Percentiles rank a stretch among this genome's conserved stretches.
These are phyloP conservation scores for Stomatorhinus ivindoensis DNA, from an alignment of 2,113 vertebrate species.

Conservation along the genomic window DNA sequence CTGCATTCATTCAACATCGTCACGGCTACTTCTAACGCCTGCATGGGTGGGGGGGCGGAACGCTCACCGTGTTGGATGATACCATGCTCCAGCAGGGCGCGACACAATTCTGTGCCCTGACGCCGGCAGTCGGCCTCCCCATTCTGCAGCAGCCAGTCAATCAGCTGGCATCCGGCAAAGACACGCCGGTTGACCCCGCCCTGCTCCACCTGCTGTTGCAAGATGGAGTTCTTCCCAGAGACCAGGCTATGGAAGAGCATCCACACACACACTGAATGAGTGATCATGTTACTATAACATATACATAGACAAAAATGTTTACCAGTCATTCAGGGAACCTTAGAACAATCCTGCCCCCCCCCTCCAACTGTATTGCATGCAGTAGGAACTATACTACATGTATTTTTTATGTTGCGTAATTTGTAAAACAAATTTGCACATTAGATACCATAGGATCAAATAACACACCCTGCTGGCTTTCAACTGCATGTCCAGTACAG, in stretches of 20 bases:
- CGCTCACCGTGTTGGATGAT: conserved; percentile 75
- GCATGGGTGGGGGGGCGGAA: conserved; percentile 25
- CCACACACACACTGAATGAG: not conserved
- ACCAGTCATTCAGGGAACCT: not conserved
- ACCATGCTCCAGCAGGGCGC: conserved; percentile 65
- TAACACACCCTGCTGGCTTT: not conserved
- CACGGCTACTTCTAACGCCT: not conserved
- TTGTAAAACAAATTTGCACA: not conserved
- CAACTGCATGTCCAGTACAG: not conserved
- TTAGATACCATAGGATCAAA: not conserved
- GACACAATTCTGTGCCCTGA: conserved; percentile 64
- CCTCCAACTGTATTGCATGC: not conserved
- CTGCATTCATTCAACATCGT: not conserved
- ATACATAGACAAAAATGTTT: not conserved
- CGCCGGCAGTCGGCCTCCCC: conserved; percentile 62
- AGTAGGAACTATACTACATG: not conserved
- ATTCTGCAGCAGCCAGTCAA: conserved; percentile 75
- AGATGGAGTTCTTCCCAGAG: conserved; percentile 58
- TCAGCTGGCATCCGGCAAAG: conserved; percentile 67
- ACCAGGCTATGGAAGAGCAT: conserved; percentile 54
- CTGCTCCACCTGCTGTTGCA: conserved; percentile 69
- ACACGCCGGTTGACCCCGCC: conserved; percentile 63
- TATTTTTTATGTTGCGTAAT: not conserved
- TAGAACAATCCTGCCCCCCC: not conserved
- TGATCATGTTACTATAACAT: not conserved